A percentile compares a stretch with the other conserved stretches of the same genome.
Evolutionary conservation across 2,797 vertebrate species (phyloP).

Genomic region (Acrocephalus scirpaceus): DNA sequence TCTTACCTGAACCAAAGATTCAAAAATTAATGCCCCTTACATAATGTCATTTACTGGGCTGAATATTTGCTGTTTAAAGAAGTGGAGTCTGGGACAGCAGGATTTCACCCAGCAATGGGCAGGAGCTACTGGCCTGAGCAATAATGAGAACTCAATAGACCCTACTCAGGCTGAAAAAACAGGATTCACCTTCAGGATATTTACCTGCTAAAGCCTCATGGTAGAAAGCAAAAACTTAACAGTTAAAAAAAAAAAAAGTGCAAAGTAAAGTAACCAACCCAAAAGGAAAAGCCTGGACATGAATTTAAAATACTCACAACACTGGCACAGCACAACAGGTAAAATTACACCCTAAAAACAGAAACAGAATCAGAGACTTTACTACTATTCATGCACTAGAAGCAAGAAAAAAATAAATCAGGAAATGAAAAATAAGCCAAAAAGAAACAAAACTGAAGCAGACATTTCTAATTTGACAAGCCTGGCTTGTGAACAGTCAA

Average conservation of each 20-base stretch:
- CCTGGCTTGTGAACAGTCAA: neutral
- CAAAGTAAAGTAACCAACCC: conserved; percentile 33
- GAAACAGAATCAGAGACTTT: conserved; percentile 73
- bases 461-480: neutral
- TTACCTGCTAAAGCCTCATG: neutral
- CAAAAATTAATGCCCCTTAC: neutral
- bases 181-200: neutral
- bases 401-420: conserved; percentile 21
- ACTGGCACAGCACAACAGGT: conserved; percentile 76
- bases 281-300: conserved; percentile 44
- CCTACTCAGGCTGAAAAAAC: neutral
- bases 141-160: neutral
- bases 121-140: neutral
- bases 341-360: conserved; percentile 81
- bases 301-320: conserved; percentile 86
- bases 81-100: neutral
- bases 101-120: neutral
- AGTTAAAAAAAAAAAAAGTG: too few relatives aligned
- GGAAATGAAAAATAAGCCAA: neutral
- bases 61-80: neutral
- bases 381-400: conserved; percentile 42
- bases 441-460: neutral
- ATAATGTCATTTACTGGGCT: neutral
- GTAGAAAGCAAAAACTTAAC: conserved; percentile 5
- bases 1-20: neutral